Conservation (phyloP, 1,140 invertebrate species). For the Chelonus insularis region DNA sequence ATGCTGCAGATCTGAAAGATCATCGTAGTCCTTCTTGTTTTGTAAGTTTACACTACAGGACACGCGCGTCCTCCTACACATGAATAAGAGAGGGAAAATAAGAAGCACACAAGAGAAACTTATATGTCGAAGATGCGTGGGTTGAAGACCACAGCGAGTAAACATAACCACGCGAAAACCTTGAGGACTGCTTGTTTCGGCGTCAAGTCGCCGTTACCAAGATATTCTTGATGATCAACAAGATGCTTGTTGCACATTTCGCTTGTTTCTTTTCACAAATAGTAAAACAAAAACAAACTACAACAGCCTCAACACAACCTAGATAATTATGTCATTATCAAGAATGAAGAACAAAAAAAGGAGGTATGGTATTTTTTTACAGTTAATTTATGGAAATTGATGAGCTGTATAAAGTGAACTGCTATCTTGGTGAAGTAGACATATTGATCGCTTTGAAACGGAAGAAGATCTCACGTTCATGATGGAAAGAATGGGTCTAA, state of each 20-base stretch:
- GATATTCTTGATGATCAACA: too few relatives aligned
- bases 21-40: neutral
- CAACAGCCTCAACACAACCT: too few relatives aligned
- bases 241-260: too few relatives aligned
- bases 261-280: too few relatives aligned
- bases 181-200: neutral
- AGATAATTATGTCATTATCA: too few relatives aligned
- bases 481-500: neutral
- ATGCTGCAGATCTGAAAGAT: neutral
- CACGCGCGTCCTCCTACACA: slow-evolving; percentile 4
- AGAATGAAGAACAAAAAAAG: too few relatives aligned
- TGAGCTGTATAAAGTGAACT: too few relatives aligned
- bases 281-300: too few relatives aligned
- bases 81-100: neutral
- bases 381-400: too few relatives aligned
- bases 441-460: neutral
- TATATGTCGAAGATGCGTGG: slow-evolving; percentile 5
- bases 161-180: slow-evolving; percentile 14
- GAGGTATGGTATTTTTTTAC: too few relatives aligned
- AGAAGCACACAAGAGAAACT: neutral
- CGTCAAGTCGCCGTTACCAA: neutral
- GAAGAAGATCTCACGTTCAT: neutral
- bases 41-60: slow-evolving; percentile 9
- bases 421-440: too few relatives aligned
- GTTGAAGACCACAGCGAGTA: neutral